These are phyloP conservation scores for Stylophora pistillata DNA, from an alignment of 64 coral and sea anemone species.

Conservation along the genomic window DNA sequence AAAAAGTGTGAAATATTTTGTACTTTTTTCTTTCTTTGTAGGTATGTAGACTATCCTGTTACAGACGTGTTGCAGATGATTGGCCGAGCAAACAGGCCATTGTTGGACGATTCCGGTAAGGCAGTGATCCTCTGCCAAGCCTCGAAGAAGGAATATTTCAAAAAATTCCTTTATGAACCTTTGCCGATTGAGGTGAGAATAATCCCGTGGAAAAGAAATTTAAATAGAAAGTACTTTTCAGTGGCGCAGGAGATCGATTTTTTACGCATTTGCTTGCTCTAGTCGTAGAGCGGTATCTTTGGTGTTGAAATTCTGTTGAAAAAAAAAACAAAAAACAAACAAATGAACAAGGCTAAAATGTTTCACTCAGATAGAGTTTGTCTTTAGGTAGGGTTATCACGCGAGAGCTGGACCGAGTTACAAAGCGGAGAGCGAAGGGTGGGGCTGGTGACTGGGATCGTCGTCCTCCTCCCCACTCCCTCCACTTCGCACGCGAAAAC, in stretches of 20 bases:
- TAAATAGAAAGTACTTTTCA: not conserved
- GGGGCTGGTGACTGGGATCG: too few relatives aligned
- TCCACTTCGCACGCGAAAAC: too few relatives aligned
- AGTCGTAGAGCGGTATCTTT: too few relatives aligned
- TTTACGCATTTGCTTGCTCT: not conserved
- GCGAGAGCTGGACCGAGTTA: too few relatives aligned
- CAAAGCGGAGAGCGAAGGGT: too few relatives aligned
- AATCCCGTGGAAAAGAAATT: not conserved
- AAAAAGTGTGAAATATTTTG: not conserved
- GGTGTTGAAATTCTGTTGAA: too few relatives aligned
- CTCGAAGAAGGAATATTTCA: constrained; percentile 99
- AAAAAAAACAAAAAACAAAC: not conserved
- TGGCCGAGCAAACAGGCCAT: constrained; percentile 80
- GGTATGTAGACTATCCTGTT: constrained; percentile 95
- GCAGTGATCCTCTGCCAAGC: constrained; percentile 98
- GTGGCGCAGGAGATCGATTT: not conserved
- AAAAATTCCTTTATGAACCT: constrained; percentile 97
- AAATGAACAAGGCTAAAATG: not conserved
- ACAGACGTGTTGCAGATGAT: constrained; percentile 98
- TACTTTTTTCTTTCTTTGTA: constrained; percentile 13
- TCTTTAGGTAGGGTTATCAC: too few relatives aligned
- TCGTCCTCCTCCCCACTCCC: too few relatives aligned
- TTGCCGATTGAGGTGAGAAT: constrained; percentile 88
- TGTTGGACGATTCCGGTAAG: constrained; percentile 92
- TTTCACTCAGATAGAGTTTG: too few relatives aligned